phyloP scores from a whole-genome alignment of 2,888 invertebrate genomes.

The Pseudococcus jackbeardsleyi region DNA sequence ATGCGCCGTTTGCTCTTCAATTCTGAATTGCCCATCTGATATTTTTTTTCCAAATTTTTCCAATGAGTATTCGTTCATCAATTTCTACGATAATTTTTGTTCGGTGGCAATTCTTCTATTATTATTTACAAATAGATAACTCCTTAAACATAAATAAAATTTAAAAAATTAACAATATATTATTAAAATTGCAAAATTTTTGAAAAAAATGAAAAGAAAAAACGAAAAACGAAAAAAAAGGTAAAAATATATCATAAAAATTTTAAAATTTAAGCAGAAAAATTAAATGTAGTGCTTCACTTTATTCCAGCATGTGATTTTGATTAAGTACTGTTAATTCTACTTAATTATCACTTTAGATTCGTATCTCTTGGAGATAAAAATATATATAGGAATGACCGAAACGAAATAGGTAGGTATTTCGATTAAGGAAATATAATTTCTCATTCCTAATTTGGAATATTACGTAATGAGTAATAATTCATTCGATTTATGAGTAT shows the following conservation, averaged over 20 bases:
- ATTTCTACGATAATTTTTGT: neutral
- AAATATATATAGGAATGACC: constrained; percentile 31
- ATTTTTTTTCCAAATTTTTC: too few relatives aligned
- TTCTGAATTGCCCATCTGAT: too few relatives aligned
- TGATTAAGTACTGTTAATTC: constrained; percentile 28
- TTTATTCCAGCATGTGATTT: constrained; percentile 38
- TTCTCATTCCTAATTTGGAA: constrained; percentile 24
- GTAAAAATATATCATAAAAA: constrained; percentile 46
- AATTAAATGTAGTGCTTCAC: constrained; percentile 50
- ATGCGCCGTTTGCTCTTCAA: too few relatives aligned
- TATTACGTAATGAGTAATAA: constrained; percentile 46
- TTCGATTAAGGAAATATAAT: constrained; percentile 31
- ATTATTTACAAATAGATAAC: constrained; percentile 26
- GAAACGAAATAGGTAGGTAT: neutral
- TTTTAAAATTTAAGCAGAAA: constrained; percentile 48
- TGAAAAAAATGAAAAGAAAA: neutral
- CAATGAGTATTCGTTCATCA: too few relatives aligned
- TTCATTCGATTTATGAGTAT: constrained; percentile 48
- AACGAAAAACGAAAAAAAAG: constrained; percentile 4
- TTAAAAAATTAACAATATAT: constrained; percentile 51
- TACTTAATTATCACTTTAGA: constrained; percentile 50
- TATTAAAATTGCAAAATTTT: constrained; percentile 55
- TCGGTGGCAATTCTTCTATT: neutral
- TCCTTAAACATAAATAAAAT: constrained; percentile 29
- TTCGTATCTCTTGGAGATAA: constrained; percentile 53